Evolutionary conservation across 2,888 invertebrate species (phyloP).

Genomic region (Cantharis rufa): DNA sequence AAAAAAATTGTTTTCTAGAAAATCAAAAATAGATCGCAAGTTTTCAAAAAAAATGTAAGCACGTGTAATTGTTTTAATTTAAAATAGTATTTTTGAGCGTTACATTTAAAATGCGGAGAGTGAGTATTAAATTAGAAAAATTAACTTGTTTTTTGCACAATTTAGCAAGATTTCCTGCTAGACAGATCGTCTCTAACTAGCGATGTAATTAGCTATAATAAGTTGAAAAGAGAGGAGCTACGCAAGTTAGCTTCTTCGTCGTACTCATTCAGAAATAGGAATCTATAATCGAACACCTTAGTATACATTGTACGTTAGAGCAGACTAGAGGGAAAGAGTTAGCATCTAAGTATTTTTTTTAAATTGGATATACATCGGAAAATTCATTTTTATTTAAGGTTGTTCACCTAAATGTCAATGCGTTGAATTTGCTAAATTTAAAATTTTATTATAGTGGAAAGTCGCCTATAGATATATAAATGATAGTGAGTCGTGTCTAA

Average conservation of each 20-base stretch:
- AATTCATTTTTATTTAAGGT: slow-evolving; percentile 5
- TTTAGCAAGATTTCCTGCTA: slow-evolving; percentile 32
- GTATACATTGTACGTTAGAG: slow-evolving; percentile 29
- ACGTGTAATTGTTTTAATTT: neutral
- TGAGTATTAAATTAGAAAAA: neutral
- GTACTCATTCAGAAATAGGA: slow-evolving; percentile 27
- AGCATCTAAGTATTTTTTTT: slow-evolving; percentile 15
- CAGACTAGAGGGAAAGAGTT: slow-evolving; percentile 22
- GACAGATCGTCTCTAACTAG: slow-evolving; percentile 30
- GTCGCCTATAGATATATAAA: slow-evolving; percentile 7
- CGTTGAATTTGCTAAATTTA: slow-evolving; percentile 12
- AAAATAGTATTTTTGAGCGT: neutral
- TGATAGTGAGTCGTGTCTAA: slow-evolving; percentile 6
- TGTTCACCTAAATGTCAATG: slow-evolving; percentile 8
- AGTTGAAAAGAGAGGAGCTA: slow-evolving; percentile 18
- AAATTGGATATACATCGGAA: slow-evolving; percentile 1
- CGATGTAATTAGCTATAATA: slow-evolving; percentile 25
- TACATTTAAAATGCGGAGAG: too few species aligned
- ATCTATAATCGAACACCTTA: slow-evolving; percentile 32
- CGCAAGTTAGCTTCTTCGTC: slow-evolving; percentile 16
- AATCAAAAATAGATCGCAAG: neutral
- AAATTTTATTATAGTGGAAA: slow-evolving; percentile 8
- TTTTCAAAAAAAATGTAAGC: neutral
- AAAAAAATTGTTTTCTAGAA: neutral
- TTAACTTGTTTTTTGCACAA: slow-evolving; percentile 28